phyloP scores from a whole-genome alignment of 2,797 vertebrate genomes.

The Odontamblyopus rebecca region DNA sequence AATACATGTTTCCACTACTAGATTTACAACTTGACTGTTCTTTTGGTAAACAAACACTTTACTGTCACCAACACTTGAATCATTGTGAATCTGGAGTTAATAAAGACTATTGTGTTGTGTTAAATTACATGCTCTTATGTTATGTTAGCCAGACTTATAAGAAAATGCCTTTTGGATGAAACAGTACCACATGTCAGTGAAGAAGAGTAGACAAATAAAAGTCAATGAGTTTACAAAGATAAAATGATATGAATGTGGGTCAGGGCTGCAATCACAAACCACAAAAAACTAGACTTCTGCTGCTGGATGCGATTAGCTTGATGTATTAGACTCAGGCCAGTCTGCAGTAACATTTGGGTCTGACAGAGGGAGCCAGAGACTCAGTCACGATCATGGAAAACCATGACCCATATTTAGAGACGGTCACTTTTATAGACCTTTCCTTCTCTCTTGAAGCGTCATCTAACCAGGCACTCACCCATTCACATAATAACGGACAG shows the following conservation, averaged over 20 bases:
- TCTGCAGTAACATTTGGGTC: slow-evolving; percentile 37
- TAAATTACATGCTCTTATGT: not conserved
- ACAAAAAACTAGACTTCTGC: slow-evolving; percentile 35
- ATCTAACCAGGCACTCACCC: too few species aligned
- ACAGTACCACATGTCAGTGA: not conserved
- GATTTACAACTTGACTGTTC: not conserved
- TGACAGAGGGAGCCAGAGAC: slow-evolving; percentile 50
- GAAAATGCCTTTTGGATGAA: not conserved
- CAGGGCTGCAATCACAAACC: slow-evolving; percentile 20
- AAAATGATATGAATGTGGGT: slow-evolving; percentile 53
- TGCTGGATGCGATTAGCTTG: slow-evolving; percentile 30
- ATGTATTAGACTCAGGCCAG: not conserved
- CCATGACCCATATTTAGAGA: not conserved
- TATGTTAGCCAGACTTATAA: not conserved
- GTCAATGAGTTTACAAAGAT: slow-evolving; percentile 30
- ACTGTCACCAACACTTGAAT: not conserved
- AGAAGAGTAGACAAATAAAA: not conserved
- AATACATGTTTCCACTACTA: not conserved
- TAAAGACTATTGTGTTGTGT: not conserved
- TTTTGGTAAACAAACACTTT: not conserved
- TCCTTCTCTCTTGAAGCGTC: too few species aligned
- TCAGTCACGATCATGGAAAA: not conserved
- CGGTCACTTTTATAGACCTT: too few species aligned
- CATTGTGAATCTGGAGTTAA: not conserved
- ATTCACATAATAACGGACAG: too few species aligned